Evolutionary conservation across 2,797 vertebrate species (phyloP).

Genomic region (Enteromius anoplus): DNA sequence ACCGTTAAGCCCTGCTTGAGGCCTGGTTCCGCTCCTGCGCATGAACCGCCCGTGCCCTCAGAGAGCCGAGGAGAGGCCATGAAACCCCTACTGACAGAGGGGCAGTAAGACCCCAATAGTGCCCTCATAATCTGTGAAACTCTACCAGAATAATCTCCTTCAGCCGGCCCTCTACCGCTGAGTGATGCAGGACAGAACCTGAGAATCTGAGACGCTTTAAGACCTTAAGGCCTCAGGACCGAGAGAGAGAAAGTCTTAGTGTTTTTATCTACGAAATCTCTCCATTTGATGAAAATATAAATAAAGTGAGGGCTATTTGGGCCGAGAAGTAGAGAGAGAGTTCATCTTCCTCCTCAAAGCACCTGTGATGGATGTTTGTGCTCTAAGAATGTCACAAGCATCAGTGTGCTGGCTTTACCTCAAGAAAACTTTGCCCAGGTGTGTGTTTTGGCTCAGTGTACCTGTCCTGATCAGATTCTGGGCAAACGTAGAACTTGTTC

Average conservation of each 20-base stretch:
- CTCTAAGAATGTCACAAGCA: conserved; percentile 45
- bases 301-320: conserved; percentile 47
- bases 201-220: conserved; percentile 64
- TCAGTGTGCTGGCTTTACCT: conserved; percentile 36
- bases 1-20: conserved; percentile 27
- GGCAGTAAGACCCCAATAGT: conserved; percentile 51
- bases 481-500: conserved; percentile 23
- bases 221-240: conserved; percentile 40
- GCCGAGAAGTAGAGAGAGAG: not conserved
- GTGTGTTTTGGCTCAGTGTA: conserved; percentile 15
- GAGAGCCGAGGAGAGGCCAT: conserved; percentile 44
- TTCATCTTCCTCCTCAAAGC: conserved; percentile 18
- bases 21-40: conserved; percentile 34
- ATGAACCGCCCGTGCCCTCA: conserved; percentile 46
- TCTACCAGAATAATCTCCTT: conserved; percentile 82
- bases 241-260: conserved; percentile 42
- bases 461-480: conserved; percentile 30
- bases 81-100: conserved; percentile 48
- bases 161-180: conserved; percentile 68
- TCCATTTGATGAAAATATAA: conserved; percentile 53
- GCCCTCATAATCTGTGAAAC: conserved; percentile 81
- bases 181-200: conserved; percentile 77
- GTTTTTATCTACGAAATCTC: conserved; percentile 57
- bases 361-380: conserved; percentile 19
- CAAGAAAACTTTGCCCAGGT: conserved; percentile 24